Evolutionary conservation across 1,140 invertebrate species (phyloP).

Genomic region (Drosophila gunungcola): DNA sequence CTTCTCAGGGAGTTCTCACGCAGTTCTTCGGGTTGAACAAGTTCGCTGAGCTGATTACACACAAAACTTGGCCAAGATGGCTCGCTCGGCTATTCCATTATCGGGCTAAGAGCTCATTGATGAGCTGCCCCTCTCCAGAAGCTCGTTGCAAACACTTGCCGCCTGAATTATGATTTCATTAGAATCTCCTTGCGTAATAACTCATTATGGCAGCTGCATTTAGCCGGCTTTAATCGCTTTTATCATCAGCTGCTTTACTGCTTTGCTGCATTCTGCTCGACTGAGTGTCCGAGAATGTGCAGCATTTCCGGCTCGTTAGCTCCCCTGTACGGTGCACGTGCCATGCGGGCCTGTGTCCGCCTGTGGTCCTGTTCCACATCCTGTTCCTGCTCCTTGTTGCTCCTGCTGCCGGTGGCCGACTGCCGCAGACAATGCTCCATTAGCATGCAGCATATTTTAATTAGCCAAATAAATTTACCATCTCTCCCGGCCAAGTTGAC

Average conservation of each 20-base stretch:
- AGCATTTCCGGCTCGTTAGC: conserved; percentile 80
- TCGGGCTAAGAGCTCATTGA: conserved; percentile 28
- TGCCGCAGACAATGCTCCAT: conserved; percentile 74
- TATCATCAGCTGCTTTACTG: conserved; percentile 50
- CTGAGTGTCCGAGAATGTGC: conserved; percentile 61
- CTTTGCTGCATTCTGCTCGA: conserved; percentile 19
- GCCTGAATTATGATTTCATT: conserved; percentile 52
- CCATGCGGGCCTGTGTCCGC: conserved; percentile 38
- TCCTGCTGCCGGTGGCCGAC: conserved; percentile 13
- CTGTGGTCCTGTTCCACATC: conserved; percentile 28
- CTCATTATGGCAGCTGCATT: conserved; percentile 55
- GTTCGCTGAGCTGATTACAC: conserved; percentile 48
- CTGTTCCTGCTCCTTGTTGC: conserved; percentile 7
- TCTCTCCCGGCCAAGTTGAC: conserved; percentile 34
- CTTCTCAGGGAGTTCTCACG: conserved; percentile 1
- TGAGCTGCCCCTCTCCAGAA: conserved; percentile 1
- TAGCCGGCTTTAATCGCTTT: conserved; percentile 64
- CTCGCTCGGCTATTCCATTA: conserved; percentile 24
- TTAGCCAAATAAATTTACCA: conserved; percentile 79
- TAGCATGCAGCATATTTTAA: conserved; percentile 82
- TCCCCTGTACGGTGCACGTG: conserved; percentile 39
- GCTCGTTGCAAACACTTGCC: conserved; percentile 35
- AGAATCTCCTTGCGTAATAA: conserved; percentile 46
- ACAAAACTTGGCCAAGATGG: conserved; percentile 27
- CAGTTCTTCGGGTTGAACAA: conserved; percentile 20